Evolutionary conservation across 2,113 vertebrate species (phyloP).

Genomic region (Sterrhoptilus dennistouni): DNA sequence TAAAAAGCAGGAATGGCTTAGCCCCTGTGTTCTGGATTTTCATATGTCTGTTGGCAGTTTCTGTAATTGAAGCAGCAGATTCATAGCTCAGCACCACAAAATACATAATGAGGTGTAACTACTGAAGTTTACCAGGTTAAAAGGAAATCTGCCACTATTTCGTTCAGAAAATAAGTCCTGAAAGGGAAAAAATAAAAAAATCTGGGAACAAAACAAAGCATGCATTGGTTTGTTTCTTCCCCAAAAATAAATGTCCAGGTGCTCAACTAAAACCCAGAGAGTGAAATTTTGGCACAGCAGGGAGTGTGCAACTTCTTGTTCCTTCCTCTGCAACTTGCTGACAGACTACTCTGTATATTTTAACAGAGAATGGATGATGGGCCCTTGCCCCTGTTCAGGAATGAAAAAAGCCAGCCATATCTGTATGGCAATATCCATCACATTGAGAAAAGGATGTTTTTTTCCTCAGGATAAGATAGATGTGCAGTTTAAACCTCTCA

Average conservation of each 20-base stretch:
- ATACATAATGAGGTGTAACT: not conserved
- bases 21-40: not conserved
- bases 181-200: not conserved
- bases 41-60: not conserved
- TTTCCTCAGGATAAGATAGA: not conserved
- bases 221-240: not conserved
- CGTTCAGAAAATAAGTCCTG: not conserved
- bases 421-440: not conserved
- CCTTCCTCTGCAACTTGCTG: not conserved
- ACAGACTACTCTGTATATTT: not conserved
- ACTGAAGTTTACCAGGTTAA: not conserved
- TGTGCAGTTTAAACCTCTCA: not conserved
- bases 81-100: not conserved
- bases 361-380: not conserved
- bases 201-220: not conserved
- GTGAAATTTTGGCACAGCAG: not conserved
- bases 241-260: not conserved
- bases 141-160: not conserved
- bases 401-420: not conserved
- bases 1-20: not conserved
- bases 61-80: constrained; percentile 37
- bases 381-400: not conserved
- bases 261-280: not conserved
- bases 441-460: rapidly evolving
- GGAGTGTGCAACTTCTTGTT: not conserved